Percentiles rank a stretch among this genome's conserved stretches.
These are phyloP conservation scores for Physeter macrocephalus DNA, from an alignment of 2,113 vertebrate genomes.

Conservation along the genomic window DNA sequence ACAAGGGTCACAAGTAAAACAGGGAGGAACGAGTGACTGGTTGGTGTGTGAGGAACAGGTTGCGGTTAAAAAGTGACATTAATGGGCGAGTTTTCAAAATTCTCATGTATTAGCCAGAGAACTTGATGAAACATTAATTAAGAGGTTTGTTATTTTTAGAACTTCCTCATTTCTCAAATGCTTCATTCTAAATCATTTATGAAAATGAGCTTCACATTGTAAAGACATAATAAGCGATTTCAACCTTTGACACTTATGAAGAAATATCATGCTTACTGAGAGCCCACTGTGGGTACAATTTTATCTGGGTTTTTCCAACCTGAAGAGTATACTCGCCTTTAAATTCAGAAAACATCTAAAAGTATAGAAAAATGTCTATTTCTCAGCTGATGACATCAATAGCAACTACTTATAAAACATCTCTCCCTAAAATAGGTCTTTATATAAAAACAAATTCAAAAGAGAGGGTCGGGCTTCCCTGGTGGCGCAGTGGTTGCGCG, in stretches of 20 bases:
- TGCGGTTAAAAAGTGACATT: background rate
- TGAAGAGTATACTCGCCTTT: background rate
- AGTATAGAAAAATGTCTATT: background rate
- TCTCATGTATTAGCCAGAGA: background rate
- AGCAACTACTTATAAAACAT: background rate
- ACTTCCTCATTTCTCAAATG: background rate
- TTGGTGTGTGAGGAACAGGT: background rate
- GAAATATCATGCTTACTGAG: background rate
- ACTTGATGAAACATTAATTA: background rate
- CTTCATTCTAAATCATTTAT: constrained; percentile 15
- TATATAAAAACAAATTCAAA: background rate
- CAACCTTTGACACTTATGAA: background rate
- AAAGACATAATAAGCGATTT: background rate
- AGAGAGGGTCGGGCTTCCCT: too few species aligned
- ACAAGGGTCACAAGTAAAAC: background rate
- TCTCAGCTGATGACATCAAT: background rate
- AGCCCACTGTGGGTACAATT: background rate
- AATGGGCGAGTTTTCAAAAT: background rate
- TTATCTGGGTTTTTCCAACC: background rate
- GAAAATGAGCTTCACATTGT: background rate
- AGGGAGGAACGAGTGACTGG: background rate
- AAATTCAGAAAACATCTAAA: constrained; percentile 4
- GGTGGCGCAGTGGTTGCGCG: too few species aligned
- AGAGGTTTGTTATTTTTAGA: background rate
- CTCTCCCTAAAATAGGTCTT: background rate